A percentile compares a stretch with the other conserved stretches of the same genome.
Conservation (phyloP, 1,140 invertebrate genomes). For the Melipona quadrifasciata region DNA sequence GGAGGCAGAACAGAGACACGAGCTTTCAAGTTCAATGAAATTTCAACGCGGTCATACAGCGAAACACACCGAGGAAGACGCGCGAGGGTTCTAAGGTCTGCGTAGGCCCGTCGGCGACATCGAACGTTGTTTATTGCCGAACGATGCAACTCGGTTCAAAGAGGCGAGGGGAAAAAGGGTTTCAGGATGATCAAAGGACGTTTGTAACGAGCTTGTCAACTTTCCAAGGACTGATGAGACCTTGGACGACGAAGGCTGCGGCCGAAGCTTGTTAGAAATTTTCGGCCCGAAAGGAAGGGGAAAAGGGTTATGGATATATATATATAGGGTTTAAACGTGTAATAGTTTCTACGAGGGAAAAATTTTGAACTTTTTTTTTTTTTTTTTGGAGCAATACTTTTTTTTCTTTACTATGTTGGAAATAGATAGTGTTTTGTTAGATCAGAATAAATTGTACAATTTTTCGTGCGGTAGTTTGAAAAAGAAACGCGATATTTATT, state of each 20-base stretch:
- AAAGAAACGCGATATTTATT: too few relatives aligned
- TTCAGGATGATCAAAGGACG: background rate
- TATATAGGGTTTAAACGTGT: too few relatives aligned
- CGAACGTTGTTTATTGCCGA: conserved; percentile 1
- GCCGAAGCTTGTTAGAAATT: conserved; percentile 11
- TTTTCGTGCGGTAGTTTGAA: too few relatives aligned
- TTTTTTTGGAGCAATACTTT: background rate
- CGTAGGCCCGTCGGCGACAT: background rate
- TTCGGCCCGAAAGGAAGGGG: background rate
- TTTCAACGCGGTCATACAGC: too few relatives aligned
- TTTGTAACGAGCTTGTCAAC: conserved; percentile 2
- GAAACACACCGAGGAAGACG: background rate
- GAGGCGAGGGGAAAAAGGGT: conserved; percentile 2
- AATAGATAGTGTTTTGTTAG: background rate
- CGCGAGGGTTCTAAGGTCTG: too few relatives aligned
- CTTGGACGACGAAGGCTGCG: background rate
- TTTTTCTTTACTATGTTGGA: too few relatives aligned
- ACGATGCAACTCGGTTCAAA: background rate
- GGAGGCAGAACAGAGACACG: background rate
- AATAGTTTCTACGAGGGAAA: too few relatives aligned
- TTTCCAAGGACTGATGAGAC: background rate
- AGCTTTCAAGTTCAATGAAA: background rate
- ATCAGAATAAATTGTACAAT: too few relatives aligned
- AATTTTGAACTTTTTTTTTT: background rate
- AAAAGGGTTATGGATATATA: background rate